Base-by-base conservation (phyloP, 2,113 vertebrate species). In the Bathybates hornii region DNA sequence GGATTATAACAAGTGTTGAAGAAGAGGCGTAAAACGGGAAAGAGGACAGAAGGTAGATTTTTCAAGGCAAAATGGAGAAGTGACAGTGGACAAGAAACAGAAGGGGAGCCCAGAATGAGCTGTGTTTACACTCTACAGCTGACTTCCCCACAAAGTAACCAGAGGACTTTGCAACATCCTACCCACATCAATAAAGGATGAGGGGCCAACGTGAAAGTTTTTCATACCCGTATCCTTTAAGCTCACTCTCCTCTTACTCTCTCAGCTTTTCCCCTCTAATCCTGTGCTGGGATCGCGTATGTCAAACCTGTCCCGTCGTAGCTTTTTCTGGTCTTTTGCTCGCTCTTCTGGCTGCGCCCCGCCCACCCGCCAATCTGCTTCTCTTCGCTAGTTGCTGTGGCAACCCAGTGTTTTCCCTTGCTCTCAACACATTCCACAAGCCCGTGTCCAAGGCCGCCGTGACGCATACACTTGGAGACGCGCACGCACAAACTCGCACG, bases 331-430 rank as follows among this genome's bases (percentile, higher is more conserved):
- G 11, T 8, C n/a, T 2, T 50, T 54, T 53, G 43, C 86, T 68
- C 4, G 10, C 81, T 86, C 57, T 87, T 66, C 29, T 91, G 86
- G 88, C 88, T 61, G 68, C 87, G 6, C 78, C 80, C 54, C 86
- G 24, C 86, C 86, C 80, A 78, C 81, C 86, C 56, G 14, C 73
- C 86, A 61, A 89, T 86, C 71, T 91, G 89, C 86, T 82, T 73
- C 91, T 41, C 52, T 19, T 89, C 48, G 81, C 68, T 82, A 82
- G 96, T 96, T 96, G 94, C 96, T 92, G 94, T 95, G 94, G 93
- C 86, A 92, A 96, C 96, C 68, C 80, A 32, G 87, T 96, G 93
- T 96, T 96, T 96, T 94, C 94, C 89, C 94, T 95, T 86, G 81
- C 88, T 95, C 90, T 88, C 91, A 92, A 94, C 92, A 96, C 95